These are phyloP conservation scores for Betta splendens DNA, from an alignment of 2,797 vertebrate genomes.

Conservation along the genomic window DNA sequence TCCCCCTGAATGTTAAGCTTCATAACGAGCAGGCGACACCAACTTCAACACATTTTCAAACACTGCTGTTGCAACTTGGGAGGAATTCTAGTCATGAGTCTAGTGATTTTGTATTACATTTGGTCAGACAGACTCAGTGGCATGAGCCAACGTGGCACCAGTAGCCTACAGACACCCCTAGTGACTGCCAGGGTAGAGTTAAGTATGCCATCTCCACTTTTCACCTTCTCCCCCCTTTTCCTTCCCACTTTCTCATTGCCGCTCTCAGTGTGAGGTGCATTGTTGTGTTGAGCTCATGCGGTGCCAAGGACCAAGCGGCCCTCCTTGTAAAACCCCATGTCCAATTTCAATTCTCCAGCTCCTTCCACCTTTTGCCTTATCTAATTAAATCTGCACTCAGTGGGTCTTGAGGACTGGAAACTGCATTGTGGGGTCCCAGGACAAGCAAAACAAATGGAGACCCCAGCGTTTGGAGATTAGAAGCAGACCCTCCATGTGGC, in stretches of 20 bases:
- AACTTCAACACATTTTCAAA: neutral
- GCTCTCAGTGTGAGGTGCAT: slow-evolving; percentile 68
- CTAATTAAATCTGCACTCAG: slow-evolving; percentile 83
- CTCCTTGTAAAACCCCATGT: slow-evolving; percentile 74
- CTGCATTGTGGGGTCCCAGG: slow-evolving; percentile 76
- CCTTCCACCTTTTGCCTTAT: slow-evolving; percentile 78
- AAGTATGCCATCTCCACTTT: slow-evolving; percentile 70
- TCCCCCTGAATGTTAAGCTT: too few relatives aligned
- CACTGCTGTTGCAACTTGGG: neutral
- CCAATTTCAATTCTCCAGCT: slow-evolving; percentile 79
- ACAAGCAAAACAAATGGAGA: slow-evolving; percentile 84
- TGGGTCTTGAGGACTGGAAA: slow-evolving; percentile 75
- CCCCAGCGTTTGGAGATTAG: slow-evolving; percentile 80
- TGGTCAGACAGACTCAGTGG: slow-evolving; percentile 15
- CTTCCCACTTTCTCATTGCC: slow-evolving; percentile 71
- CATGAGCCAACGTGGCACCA: slow-evolving; percentile 42
- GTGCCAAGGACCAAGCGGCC: slow-evolving; percentile 65
- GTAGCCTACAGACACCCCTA: slow-evolving; percentile 37
- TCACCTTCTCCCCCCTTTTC: slow-evolving; percentile 47
- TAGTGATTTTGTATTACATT: neutral
- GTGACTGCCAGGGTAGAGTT: slow-evolving; percentile 60
- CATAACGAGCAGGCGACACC: too few relatives aligned
- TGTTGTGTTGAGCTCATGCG: slow-evolving; percentile 59
- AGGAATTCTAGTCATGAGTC: neutral
- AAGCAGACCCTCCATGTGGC: slow-evolving; percentile 80